These are phyloP conservation scores for Hippasteria phrygiana DNA, from an alignment of 53 echinoderm and acorn worm genomes.

Conservation along the genomic window DNA sequence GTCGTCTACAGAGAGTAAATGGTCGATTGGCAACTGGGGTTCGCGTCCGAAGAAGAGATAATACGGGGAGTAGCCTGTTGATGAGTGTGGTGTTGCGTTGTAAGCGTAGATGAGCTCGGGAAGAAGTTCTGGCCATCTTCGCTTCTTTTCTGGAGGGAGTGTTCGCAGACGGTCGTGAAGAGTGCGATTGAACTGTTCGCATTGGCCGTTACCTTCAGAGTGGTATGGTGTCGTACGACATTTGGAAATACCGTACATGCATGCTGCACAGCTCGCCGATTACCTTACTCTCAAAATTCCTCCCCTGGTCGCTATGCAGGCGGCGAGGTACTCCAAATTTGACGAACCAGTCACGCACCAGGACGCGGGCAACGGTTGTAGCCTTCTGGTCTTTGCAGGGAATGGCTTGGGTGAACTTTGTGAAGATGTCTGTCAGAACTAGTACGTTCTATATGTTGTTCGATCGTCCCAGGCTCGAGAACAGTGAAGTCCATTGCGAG, in stretches of 20 bases:
- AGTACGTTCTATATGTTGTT: conserved; percentile 70
- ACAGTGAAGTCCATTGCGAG: conserved; percentile 67
- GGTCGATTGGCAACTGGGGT: conserved; percentile 48
- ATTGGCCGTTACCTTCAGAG: conserved; percentile 69
- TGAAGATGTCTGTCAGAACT: conserved; percentile 71
- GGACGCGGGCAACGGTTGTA: conserved; percentile 50
- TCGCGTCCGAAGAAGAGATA: conserved; percentile 70
- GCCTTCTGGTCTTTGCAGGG: conserved; percentile 60
- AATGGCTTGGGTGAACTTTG: conserved; percentile 68
- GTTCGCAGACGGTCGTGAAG: conserved; percentile 78
- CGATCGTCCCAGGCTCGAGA: conserved; percentile 47
- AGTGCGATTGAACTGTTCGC: conserved; percentile 72
- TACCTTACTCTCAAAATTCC: conserved; percentile 55
- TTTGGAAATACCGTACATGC: conserved; percentile 73
- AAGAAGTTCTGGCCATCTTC: conserved; percentile 52
- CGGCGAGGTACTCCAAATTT: conserved; percentile 51
- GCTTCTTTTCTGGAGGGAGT: conserved; percentile 63
- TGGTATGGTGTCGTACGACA: conserved; percentile 67
- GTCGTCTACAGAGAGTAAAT: conserved; percentile 14
- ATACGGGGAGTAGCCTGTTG: conserved; percentile 72
- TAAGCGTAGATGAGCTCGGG: conserved; percentile 66
- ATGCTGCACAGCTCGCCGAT: conserved; percentile 56
- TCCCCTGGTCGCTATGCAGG: conserved; percentile 66
- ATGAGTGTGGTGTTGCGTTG: conserved; percentile 72
- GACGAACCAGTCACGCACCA: conserved; percentile 59